Conservation (phyloP, 2,888 invertebrate species). For the Ferdinandea cuprea region DNA sequence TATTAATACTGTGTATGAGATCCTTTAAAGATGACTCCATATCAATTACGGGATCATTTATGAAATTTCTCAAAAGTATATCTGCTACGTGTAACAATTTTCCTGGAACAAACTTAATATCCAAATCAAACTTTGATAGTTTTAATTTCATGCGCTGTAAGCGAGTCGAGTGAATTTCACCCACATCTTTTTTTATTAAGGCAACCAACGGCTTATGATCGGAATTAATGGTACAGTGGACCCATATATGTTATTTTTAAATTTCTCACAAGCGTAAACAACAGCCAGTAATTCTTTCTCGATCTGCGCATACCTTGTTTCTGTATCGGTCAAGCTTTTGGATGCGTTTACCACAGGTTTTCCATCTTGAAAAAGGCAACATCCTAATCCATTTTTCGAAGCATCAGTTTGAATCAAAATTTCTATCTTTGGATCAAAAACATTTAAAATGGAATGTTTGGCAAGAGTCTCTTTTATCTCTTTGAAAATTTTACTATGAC, state of each 20-base stretch:
- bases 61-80: slow-evolving; percentile 51
- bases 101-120: slow-evolving; percentile 71
- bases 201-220: slow-evolving; percentile 43
- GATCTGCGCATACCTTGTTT: slow-evolving; percentile 70
- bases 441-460: too few species aligned
- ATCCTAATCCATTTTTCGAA: too few species aligned
- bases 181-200: slow-evolving; percentile 72
- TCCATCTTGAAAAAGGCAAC: slow-evolving; percentile 7
- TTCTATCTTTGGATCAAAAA: too few species aligned
- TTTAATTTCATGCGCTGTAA: too few species aligned
- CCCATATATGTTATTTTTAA: slow-evolving; percentile 12
- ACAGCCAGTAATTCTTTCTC: slow-evolving; percentile 44
- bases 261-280: slow-evolving; percentile 43
- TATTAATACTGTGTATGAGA: slow-evolving; percentile 34
- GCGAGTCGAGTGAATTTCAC: slow-evolving; percentile 49
- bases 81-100: slow-evolving; percentile 73
- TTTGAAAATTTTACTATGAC: too few species aligned
- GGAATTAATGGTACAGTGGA: background rate
- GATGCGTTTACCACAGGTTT: slow-evolving; percentile 64
- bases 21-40: slow-evolving; percentile 20
- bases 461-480: too few species aligned
- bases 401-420: too few species aligned
- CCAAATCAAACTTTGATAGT: slow-evolving; percentile 73
- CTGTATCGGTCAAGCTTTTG: too few species aligned
- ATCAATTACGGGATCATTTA: slow-evolving; percentile 7